Conservation (phyloP, 2,797 vertebrate genomes). For the Meriones psammophilus region DNA sequence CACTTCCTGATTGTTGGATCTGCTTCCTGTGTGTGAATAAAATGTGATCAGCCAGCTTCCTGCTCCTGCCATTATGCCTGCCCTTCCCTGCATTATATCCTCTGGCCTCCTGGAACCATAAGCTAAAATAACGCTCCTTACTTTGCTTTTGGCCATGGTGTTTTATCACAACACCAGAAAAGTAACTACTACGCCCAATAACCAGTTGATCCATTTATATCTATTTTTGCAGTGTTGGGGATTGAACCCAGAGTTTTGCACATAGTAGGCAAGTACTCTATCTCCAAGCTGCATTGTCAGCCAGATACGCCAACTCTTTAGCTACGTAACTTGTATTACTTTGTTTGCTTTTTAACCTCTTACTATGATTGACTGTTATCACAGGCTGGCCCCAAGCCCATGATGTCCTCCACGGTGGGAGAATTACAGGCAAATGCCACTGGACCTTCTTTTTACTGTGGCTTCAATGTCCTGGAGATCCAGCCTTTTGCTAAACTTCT, state of each 20-base stretch:
- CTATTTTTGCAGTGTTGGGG: neutral
- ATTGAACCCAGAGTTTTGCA: neutral
- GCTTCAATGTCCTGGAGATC: neutral
- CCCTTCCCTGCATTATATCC: neutral
- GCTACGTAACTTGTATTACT: neutral
- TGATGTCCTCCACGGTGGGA: neutral
- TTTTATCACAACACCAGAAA: neutral
- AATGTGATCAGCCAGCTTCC: neutral
- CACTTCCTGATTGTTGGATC: neutral
- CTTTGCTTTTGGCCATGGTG: neutral
- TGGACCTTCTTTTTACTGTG: neutral
- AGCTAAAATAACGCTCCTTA: neutral
- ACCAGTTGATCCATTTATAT: neutral
- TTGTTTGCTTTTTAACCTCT: neutral
- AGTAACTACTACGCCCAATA: neutral
- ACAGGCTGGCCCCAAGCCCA: neutral
- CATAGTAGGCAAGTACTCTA: neutral
- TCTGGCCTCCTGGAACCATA: neutral
- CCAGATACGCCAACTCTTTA: neutral
- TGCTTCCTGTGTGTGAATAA: neutral
- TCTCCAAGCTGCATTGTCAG: neutral
- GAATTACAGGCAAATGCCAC: neutral
- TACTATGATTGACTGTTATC: neutral
- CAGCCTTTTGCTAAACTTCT: neutral
- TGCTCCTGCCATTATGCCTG: neutral